A percentile compares a stretch with the other conserved stretches of the same genome.
Evolutionary conservation across 2,797 vertebrate genomes (phyloP).

Genomic region (Antrozous pallidus): DNA sequence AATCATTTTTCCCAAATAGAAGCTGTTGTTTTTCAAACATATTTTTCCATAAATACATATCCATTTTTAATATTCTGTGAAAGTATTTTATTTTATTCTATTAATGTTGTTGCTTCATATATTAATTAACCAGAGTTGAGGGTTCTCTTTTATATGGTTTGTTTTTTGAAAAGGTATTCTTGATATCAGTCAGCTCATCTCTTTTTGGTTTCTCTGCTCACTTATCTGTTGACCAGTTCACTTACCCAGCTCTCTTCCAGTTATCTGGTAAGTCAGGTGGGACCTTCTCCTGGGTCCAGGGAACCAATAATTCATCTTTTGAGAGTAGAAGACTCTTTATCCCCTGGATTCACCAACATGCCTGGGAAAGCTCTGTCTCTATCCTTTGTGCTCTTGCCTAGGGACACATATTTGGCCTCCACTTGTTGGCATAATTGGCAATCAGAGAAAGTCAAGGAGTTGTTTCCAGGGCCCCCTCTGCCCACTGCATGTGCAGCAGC

Average conservation of each 20-base stretch:
- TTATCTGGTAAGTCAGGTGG: background rate
- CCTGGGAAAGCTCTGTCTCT: background rate
- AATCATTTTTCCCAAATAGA: background rate
- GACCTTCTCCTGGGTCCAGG: background rate
- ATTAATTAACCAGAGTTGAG: background rate
- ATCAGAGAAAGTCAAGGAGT: background rate
- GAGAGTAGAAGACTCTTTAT: background rate
- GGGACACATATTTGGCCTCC: background rate
- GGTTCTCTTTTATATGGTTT: background rate
- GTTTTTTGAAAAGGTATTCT: background rate
- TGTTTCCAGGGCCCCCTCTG: background rate
- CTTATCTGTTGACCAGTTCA: background rate
- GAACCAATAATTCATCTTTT: background rate
- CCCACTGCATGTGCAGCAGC: background rate
- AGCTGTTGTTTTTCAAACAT: background rate
- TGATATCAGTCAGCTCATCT: background rate
- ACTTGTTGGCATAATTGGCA: background rate
- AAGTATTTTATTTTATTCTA: background rate
- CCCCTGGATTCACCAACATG: background rate
- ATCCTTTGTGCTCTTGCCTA: background rate
- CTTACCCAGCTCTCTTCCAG: background rate
- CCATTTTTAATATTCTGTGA: background rate
- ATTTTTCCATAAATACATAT: background rate
- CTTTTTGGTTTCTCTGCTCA: background rate
- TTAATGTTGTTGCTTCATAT: background rate